Base-by-base conservation (phyloP, 2,797 vertebrate genomes). In the Myoxocephalus aenaeus region DNA sequence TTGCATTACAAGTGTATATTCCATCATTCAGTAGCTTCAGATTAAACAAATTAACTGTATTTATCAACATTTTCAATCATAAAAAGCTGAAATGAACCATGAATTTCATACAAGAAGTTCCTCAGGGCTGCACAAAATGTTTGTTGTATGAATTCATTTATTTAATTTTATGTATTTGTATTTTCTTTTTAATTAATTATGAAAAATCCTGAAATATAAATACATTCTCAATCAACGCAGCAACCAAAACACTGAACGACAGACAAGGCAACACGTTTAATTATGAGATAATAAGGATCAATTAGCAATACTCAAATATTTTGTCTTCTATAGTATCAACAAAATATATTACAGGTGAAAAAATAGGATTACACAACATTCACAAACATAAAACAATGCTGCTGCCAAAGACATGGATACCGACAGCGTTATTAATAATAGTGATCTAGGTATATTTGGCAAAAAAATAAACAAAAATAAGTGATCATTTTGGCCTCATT, bases 1-100 rank as follows among this genome's bases (percentile, higher is more conserved):
- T 44, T 66, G 25, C 29, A 71, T 38, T 70, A 53, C 54, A 68
- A 44, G 10, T 48, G 51, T 44, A 77, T 48, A 62, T 42, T 14
- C 14, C 4, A 68, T 34, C 65, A 66, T 56, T 40, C 50, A 82
- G 1, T 8, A 14, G 46, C 36, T 13, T 54, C 65, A 65, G 13
- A 22, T 0, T 0, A 18, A 54, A 51, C 32, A 44, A 22, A 14
- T 38, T 9, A n/a, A 17, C 6, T 29, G 11, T 3, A 15, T 38
- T 38, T 18, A 38, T 46, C 5, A 73, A 57, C 17, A 57, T 67
- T 50, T 78, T 64, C 13, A 34, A n/a, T 54, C 7, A 32, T 54
- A 50, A 48, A 48, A 65, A 15, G 20, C 8, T 2, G 12, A 57
- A 64, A 67, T 58, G 3, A 44, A 51, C 64, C 25, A 59, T 48